Percentiles rank a stretch among this genome's conserved stretches.
phyloP scores from a whole-genome alignment of 2,113 vertebrate genomes.

The Apus apus region DNA sequence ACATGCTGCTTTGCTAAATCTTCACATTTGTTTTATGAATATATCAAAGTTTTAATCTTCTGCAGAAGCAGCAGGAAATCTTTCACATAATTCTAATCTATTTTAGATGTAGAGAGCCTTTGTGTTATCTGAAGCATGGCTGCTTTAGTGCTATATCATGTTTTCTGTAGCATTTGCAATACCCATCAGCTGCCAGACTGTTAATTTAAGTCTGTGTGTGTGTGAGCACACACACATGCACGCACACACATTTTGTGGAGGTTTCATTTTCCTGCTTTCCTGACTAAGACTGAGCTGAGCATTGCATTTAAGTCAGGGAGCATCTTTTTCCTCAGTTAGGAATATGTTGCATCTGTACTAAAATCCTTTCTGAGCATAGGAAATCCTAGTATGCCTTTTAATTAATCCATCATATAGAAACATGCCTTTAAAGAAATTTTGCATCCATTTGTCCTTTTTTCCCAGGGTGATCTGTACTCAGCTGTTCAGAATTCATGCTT shows the following conservation, averaged over 20 bases:
- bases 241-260: neutral
- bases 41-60: conserved; percentile 44
- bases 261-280: neutral
- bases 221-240: neutral
- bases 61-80: conserved; percentile 45
- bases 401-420: conserved; percentile 2
- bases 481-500: neutral
- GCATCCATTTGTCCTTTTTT: neutral
- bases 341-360: neutral
- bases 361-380: neutral
- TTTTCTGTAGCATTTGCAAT: conserved; percentile 22
- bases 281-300: neutral
- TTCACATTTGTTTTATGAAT: conserved; percentile 42
- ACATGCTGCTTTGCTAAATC: conserved; percentile 20
- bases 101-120: conserved; percentile 20
- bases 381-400: neutral
- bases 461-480: neutral
- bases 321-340: neutral
- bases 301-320: neutral
- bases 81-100: conserved; percentile 37
- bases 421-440: neutral
- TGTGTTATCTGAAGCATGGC: conserved; percentile 39
- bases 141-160: conserved; percentile 27
- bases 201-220: conserved; percentile 15
- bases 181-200: conserved; percentile 17